Evolutionary conservation across 2,888 invertebrate species (phyloP).

Genomic region (Luperina testacea): DNA sequence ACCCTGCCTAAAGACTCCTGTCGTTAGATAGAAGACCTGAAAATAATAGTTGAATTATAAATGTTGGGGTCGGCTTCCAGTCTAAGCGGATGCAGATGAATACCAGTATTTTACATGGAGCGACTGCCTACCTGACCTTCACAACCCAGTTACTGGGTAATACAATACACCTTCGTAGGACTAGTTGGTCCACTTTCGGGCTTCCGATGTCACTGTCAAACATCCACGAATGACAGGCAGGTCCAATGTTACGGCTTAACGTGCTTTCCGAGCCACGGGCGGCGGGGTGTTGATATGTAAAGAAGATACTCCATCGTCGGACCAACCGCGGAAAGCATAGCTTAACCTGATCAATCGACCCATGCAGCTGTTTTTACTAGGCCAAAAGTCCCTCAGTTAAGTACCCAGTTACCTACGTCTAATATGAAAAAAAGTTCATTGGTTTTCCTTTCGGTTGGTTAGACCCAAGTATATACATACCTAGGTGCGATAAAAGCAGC

Average conservation of each 20-base stretch:
- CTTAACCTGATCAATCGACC: too few species aligned
- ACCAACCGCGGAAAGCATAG: too few species aligned
- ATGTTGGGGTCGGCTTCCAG: neutral
- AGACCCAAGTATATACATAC: too few species aligned
- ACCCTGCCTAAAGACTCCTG: neutral
- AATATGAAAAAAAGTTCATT: too few species aligned
- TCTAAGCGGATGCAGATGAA: neutral
- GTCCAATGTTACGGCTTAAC: neutral
- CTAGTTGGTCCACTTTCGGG: neutral
- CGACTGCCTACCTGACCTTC: neutral
- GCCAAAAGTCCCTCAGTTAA: neutral
- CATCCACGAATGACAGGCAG: neutral
- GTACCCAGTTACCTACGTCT: too few species aligned
- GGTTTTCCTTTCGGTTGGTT: too few species aligned
- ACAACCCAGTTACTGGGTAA: neutral
- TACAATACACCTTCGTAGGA: neutral
- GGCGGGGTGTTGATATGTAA: too few species aligned
- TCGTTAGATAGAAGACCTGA: slow-evolving; percentile 12
- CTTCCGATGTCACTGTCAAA: too few species aligned
- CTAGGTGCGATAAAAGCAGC: too few species aligned
- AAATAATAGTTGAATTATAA: neutral
- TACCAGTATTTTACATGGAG: too few species aligned
- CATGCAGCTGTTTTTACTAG: neutral
- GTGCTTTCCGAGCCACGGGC: too few species aligned
- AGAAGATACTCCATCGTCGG: too few species aligned